These are phyloP conservation scores for Ibidorhyncha struthersii DNA, from an alignment of 2,113 vertebrate genomes.

Conservation along the genomic window DNA sequence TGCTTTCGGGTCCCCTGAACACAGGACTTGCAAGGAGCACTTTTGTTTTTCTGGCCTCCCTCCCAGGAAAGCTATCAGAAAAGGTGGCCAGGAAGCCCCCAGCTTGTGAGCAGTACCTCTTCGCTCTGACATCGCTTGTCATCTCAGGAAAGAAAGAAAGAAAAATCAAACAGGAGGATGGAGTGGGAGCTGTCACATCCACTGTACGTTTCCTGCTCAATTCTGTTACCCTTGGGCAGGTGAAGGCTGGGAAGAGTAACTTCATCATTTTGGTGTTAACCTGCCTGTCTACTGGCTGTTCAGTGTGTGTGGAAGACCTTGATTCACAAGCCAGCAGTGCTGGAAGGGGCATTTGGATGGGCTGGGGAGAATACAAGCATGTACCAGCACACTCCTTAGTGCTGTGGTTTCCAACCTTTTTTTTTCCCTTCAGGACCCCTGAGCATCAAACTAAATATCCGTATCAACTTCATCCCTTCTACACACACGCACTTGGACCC, in stretches of 20 bases:
- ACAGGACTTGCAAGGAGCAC: neutral
- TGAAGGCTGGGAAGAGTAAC: neutral
- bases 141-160: neutral
- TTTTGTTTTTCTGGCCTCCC: neutral
- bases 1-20: neutral
- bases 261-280: neutral
- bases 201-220: neutral
- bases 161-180: neutral
- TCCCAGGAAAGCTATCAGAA: neutral
- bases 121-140: neutral
- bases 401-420: neutral
- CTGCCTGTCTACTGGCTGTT: neutral
- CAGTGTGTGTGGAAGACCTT: neutral
- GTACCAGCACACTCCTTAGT: neutral
- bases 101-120: neutral
- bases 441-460: neutral
- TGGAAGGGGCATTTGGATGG: neutral
- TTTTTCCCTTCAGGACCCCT: neutral
- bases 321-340: neutral
- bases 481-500: neutral
- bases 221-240: neutral
- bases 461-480: neutral
- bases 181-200: constrained; percentile 38
- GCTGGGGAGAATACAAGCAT: neutral
- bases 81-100: neutral